Evolutionary conservation across 1,140 invertebrate species (phyloP).

Genomic region (Drosophila nikananu): DNA sequence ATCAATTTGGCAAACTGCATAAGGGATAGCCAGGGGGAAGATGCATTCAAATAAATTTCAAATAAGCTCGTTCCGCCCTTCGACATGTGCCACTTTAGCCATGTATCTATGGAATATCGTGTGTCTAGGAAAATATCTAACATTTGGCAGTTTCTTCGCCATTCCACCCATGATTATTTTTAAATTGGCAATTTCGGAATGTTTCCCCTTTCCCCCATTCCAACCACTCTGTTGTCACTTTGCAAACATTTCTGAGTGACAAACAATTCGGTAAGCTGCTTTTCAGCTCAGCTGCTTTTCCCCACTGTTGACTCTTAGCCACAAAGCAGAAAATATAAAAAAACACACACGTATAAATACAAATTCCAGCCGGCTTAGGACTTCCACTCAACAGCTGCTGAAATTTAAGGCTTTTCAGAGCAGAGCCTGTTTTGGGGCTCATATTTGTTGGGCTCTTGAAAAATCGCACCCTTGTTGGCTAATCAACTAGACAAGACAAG

Average conservation of each 20-base stretch:
- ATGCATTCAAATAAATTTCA: constrained; percentile 23
- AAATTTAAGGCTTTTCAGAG: constrained; percentile 50
- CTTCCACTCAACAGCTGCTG: constrained; percentile 34
- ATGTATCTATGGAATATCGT: not conserved
- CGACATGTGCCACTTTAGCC: constrained; percentile 4
- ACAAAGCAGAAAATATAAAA: not conserved
- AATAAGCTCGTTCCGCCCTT: constrained; percentile 8
- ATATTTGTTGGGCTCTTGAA: constrained; percentile 25
- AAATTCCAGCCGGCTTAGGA: constrained; percentile 53
- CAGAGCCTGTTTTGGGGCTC: constrained; percentile 44
- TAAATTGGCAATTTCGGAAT: constrained; percentile 32
- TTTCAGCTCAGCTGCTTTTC: constrained; percentile 42
- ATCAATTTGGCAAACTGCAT: constrained; percentile 65
- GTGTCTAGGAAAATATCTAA: too few relatives aligned
- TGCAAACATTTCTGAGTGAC: constrained; percentile 57
- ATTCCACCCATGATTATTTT: constrained; percentile 36
- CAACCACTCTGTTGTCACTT: constrained; percentile 31
- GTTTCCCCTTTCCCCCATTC: constrained; percentile 29
- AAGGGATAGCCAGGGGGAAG: not conserved
- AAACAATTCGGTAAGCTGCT: constrained; percentile 47
- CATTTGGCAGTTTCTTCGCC: not conserved
- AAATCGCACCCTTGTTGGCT: constrained; percentile 14
- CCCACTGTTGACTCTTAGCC: constrained; percentile 9
- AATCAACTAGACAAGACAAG: constrained; percentile 16
- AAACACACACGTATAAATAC: constrained; percentile 31